A percentile compares a stretch with the other conserved stretches of the same genome.
phyloP scores from a whole-genome alignment of 2,113 vertebrate genomes.

The Dromiciops gliroides region DNA sequence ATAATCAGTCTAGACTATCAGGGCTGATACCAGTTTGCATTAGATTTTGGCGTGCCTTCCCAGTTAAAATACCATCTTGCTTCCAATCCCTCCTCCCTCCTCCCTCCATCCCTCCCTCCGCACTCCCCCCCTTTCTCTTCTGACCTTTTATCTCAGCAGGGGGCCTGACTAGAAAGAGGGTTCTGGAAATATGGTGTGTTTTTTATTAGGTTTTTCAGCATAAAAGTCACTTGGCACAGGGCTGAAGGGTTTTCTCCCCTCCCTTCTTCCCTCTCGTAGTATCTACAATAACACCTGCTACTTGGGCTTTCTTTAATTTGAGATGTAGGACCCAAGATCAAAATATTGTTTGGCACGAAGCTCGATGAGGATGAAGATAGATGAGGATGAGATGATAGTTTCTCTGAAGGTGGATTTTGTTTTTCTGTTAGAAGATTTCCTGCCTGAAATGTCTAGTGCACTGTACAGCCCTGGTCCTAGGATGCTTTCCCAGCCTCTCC shows the following conservation, averaged over 20 bases:
- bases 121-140: slow-evolving; percentile 64
- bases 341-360: slow-evolving; percentile 23
- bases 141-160: slow-evolving; percentile 81
- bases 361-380: background rate
- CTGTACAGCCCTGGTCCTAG: background rate
- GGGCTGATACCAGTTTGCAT: slow-evolving; percentile 62
- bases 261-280: background rate
- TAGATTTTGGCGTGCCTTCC: slow-evolving; percentile 74
- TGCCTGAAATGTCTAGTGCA: background rate
- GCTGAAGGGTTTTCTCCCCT: background rate
- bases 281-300: slow-evolving; percentile 63
- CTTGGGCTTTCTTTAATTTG: slow-evolving; percentile 67
- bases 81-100: slow-evolving; percentile 32
- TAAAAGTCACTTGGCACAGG: slow-evolving; percentile 43
- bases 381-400: too few relatives aligned
- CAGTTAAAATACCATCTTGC: slow-evolving; percentile 68
- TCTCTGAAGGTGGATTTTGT: background rate
- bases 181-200: slow-evolving; percentile 80
- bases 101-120: slow-evolving; percentile 24
- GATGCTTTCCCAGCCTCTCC: background rate
- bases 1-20: slow-evolving; percentile 76
- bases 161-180: slow-evolving; percentile 80
- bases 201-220: slow-evolving; percentile 76
- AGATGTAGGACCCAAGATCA: slow-evolving; percentile 15
- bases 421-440: background rate